Evolutionary conservation across 1,140 invertebrate genomes (phyloP).

Genomic region (Hydropsyche tenuis): DNA sequence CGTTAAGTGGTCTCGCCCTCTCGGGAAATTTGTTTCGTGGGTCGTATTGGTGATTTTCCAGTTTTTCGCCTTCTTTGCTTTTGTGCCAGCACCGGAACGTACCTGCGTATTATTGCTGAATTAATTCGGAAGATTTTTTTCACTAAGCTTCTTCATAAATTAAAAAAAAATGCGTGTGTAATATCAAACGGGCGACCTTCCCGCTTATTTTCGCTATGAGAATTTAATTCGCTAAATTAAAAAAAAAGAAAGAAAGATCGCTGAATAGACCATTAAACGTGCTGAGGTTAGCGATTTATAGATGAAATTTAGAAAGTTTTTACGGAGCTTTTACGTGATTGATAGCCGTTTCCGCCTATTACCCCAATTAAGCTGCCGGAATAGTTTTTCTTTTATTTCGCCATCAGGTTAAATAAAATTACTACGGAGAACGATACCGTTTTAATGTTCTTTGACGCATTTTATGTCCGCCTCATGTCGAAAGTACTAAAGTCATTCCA

Average conservation of each 20-base stretch:
- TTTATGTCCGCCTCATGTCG: no score
- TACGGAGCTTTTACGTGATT: slow-evolving; percentile 20
- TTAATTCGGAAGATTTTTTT: background rate
- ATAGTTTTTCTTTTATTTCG: slow-evolving; percentile 22
- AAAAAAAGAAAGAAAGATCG: background rate
- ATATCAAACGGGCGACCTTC: background rate
- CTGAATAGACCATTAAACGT: slow-evolving; percentile 6
- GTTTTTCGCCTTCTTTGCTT: slow-evolving; percentile 17
- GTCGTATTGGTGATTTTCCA: slow-evolving; percentile 31
- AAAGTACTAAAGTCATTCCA: no score
- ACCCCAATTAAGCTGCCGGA: slow-evolving; percentile 10
- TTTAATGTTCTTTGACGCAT: no score
- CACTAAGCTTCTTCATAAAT: no score
- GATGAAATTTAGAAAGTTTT: slow-evolving; percentile 31
- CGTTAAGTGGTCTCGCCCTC: slow-evolving; percentile 40
- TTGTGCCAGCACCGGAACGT: background rate
- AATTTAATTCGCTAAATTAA: background rate
- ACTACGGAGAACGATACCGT: background rate
- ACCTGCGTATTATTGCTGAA: background rate
- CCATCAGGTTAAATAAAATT: background rate
- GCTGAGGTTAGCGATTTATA: slow-evolving; percentile 23
- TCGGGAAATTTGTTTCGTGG: slow-evolving; percentile 32
- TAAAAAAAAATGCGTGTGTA: background rate
- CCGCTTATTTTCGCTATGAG: background rate
- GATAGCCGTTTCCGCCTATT: slow-evolving; percentile 22